Base-by-base conservation (phyloP, 2,113 vertebrate species). In the Phrynocephalus versicolor region DNA sequence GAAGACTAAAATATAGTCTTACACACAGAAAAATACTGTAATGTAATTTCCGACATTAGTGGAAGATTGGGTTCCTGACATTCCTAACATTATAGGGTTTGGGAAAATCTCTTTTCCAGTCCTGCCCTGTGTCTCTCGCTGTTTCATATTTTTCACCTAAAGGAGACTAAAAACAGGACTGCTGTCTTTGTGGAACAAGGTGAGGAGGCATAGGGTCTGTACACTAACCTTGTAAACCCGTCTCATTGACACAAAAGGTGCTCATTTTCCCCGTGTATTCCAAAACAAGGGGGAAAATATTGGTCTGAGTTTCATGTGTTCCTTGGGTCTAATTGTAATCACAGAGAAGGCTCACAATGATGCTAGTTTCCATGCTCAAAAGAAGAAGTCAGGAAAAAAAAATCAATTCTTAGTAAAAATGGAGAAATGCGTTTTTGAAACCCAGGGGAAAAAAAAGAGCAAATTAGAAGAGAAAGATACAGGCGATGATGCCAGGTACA, bases 341-440 rank as follows among this genome's bases (percentile, higher is more conserved):
- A 69, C 83, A 84, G 67, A 77, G 62, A 73, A 84, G 73, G 27
- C 64, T 57, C 62, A 58, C 69, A 73, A 77, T 62, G 69, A 55
- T 3, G 12, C 60, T 27, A 16, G 60, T 74, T 83, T 35, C 62
- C 10, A 51, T 27, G 62, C 64, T 77, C n/a, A 67, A 57, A 77
- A 67, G 64, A 33, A 69, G 45, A 51, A 51, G 45, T 5, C 5
- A 10, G 10, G 10, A 51, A 51, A 51, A 51, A 51, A 6, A 84
- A 77, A 84, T 78, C 83, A 73, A 76, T 84, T 84, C 73, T 76
- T 84, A 55, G 82, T 51, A 35, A 39, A n/a, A 60, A 70, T 6
- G 25, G 74, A 84, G 83, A 84, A 81, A 14, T 69, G 74, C 83
- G 57, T 77, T 84, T 84, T 84, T 84, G 83, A 77, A 77, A 57